Conservation (phyloP, 2,797 vertebrate genomes). For the Oryzias dopingdopingensis region DNA sequence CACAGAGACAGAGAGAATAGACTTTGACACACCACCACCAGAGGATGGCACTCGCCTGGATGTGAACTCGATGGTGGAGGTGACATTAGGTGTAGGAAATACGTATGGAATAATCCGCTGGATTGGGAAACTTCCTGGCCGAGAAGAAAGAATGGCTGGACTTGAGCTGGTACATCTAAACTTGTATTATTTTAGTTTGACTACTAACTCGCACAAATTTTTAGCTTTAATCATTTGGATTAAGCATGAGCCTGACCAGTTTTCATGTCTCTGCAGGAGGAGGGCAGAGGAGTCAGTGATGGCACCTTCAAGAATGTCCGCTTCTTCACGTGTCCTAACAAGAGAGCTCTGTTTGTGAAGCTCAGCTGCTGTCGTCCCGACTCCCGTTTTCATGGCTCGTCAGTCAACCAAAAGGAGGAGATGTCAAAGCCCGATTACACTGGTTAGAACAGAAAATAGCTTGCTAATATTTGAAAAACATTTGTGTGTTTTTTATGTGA, state of each 20-base stretch:
- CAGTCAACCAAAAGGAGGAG: constrained; percentile 1
- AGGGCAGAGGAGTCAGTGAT: constrained; percentile 73
- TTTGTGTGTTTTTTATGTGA: not conserved
- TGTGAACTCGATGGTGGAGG: constrained; percentile 82
- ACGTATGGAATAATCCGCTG: constrained; percentile 83
- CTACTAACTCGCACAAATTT: too few species aligned
- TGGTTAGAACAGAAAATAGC: constrained; percentile 41
- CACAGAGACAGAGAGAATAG: constrained; percentile 46
- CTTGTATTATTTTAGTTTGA: too few species aligned
- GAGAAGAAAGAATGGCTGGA: constrained; percentile 71
- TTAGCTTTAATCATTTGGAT: too few species aligned
- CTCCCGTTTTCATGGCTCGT: constrained; percentile 69
- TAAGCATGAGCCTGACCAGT: not conserved
- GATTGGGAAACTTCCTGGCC: constrained; percentile 74
- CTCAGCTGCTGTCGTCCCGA: constrained; percentile 79
- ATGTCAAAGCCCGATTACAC: not conserved
- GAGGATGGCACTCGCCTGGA: not conserved
- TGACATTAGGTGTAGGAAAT: constrained; percentile 59
- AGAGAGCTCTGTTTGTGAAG: constrained; percentile 81
- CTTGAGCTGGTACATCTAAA: constrained; percentile 83
- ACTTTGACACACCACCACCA: not conserved
- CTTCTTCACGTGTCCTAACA: constrained; percentile 73
- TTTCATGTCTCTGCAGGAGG: constrained; percentile 69
- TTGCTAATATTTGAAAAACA: not conserved
- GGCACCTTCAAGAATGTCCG: constrained; percentile 69